phyloP scores from a whole-genome alignment of 1,140 invertebrate genomes.

The Ctenoplectra terminalis region DNA sequence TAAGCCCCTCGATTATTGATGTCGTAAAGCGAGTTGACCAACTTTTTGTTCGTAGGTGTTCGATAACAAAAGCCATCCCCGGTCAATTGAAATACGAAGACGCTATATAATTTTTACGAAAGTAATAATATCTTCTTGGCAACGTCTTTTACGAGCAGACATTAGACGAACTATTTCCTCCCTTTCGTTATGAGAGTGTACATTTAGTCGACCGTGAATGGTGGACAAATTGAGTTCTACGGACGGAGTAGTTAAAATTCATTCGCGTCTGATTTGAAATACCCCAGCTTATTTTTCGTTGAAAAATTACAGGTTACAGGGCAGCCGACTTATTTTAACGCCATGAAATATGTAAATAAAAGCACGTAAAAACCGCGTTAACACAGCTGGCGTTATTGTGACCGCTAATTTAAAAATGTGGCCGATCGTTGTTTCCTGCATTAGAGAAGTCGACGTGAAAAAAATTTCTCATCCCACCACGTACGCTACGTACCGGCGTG shows the following conservation, averaged over 20 bases:
- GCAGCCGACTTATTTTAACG: conserved; percentile 32
- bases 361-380: conserved; percentile 4
- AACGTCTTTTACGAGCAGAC: background rate
- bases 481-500: background rate
- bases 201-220: background rate
- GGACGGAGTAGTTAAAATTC: conserved; percentile 4
- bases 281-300: conserved; percentile 1
- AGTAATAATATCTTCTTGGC: background rate
- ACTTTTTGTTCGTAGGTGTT: conserved; percentile 25
- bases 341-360: conserved; percentile 21
- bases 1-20: conserved; percentile 47
- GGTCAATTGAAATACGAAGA: background rate
- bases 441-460: conserved; percentile 26
- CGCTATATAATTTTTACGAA: conserved; percentile 5
- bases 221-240: background rate
- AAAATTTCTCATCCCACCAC: conserved; percentile 11
- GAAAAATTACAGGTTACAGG: background rate
- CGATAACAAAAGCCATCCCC: background rate
- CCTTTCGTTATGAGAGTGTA: background rate
- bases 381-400: conserved; percentile 1
- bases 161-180: background rate
- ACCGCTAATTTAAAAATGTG: conserved; percentile 59
- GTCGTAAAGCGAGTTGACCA: conserved; percentile 18
- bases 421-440: conserved; percentile 46
- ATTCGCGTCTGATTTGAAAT: background rate